Conservation (phyloP, 2,888 invertebrate species). For the Nomada hirtipes region DNA sequence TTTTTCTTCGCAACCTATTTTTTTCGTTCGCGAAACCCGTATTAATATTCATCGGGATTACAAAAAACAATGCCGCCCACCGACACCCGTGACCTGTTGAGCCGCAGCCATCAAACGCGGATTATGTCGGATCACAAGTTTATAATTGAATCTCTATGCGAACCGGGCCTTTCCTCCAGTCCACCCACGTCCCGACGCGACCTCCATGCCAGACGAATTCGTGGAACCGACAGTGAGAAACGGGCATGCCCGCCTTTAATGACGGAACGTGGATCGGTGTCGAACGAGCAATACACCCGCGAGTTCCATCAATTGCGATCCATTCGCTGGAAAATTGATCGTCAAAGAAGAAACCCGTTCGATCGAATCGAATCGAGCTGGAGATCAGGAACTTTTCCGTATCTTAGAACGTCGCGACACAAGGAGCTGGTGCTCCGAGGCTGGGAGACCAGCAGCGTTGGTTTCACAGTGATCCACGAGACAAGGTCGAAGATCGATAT, state of each 20-base stretch:
- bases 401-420: not conserved
- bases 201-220: slow-evolving; percentile 48
- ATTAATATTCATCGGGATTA: slow-evolving; percentile 84
- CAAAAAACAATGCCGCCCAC: slow-evolving; percentile 78
- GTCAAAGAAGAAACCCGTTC: not conserved
- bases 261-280: slow-evolving; percentile 35
- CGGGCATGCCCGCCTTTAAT: slow-evolving; percentile 45
- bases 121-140: slow-evolving; percentile 80
- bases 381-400: slow-evolving; percentile 2
- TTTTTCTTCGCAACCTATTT: not conserved
- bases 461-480: not conserved
- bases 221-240: slow-evolving; percentile 47
- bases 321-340: no score
- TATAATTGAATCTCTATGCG: slow-evolving; percentile 79
- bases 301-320: not conserved
- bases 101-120: slow-evolving; percentile 77
- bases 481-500: slow-evolving; percentile 52
- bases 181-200: slow-evolving; percentile 54
- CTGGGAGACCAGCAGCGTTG: not conserved
- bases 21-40: slow-evolving; percentile 58
- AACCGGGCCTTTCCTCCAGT: slow-evolving; percentile 66
- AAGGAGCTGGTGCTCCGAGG: not conserved
- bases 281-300: slow-evolving; percentile 33
- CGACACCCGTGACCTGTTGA: slow-evolving; percentile 80
- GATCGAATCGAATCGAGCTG: not conserved